A percentile compares a stretch with the other conserved stretches of the same genome.
phyloP scores from a whole-genome alignment of 2,113 vertebrate genomes.

The Cottus gobio region DNA sequence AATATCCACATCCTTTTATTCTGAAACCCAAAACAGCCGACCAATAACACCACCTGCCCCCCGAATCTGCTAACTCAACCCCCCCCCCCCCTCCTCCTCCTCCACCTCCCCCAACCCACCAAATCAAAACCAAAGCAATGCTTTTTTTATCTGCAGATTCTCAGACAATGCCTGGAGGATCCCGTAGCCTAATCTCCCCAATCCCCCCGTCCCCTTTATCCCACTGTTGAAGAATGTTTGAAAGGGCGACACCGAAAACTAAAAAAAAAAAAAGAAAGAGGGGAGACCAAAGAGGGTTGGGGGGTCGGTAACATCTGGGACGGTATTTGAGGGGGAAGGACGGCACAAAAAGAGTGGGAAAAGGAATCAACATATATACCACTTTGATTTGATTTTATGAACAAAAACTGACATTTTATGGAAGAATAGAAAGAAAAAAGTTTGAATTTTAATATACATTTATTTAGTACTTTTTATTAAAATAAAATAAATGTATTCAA shows the following conservation, averaged over 20 bases:
- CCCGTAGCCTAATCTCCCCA: conserved; percentile 93
- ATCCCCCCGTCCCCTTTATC: conserved; percentile 86
- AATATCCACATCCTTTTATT: conserved; percentile 49
- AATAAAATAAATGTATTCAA: background rate
- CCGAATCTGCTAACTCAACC: conserved; percentile 43
- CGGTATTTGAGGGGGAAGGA: background rate
- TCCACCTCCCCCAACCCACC: conserved; percentile 42
- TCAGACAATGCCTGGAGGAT: conserved; percentile 95
- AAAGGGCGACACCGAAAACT: conserved; percentile 88
- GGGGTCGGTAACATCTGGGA: conserved; percentile 79
- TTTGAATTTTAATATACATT: background rate
- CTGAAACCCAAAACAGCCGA: conserved; percentile 22
- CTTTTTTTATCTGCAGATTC: conserved; percentile 92
- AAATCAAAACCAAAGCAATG: conserved; percentile 68
- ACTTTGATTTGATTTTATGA: background rate
- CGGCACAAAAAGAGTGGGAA: background rate
- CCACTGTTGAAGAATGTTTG: conserved; percentile 95
- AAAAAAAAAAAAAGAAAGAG: conserved; percentile 70
- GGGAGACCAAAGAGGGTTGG: background rate
- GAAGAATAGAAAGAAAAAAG: background rate
- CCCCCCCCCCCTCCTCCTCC: background rate
- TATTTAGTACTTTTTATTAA: background rate
- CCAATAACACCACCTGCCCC: conserved; percentile 52
- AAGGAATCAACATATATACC: background rate
- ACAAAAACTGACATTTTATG: background rate